phyloP scores from a whole-genome alignment of 2,797 vertebrate genomes.

The Merluccius polli region DNA sequence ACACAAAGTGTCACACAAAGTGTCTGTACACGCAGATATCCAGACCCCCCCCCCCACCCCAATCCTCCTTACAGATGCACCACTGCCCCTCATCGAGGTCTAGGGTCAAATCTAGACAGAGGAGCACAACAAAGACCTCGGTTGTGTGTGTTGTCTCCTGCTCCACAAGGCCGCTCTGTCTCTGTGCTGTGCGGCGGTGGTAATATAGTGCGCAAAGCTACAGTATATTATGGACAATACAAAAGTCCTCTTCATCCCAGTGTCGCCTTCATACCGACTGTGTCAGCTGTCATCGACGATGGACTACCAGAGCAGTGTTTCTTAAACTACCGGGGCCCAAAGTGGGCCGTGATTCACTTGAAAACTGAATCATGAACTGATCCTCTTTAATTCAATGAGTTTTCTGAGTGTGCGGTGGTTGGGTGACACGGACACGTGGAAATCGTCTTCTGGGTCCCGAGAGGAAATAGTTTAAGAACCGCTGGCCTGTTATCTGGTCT shows the following conservation, averaged over 20 bases:
- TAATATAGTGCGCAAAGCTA: background rate
- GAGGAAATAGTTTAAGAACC: background rate
- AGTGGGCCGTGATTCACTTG: background rate
- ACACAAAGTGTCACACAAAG: too few species aligned
- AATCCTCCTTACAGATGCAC: background rate
- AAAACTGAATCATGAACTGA: background rate
- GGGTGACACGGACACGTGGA: background rate
- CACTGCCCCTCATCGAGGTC: background rate
- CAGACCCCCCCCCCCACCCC: background rate
- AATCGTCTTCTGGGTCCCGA: background rate
- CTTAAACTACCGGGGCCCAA: background rate
- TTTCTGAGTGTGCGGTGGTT: background rate
- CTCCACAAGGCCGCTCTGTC: conserved; percentile 1
- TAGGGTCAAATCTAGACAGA: background rate
- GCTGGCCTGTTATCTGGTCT: background rate
- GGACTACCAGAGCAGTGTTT: background rate
- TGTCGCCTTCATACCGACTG: background rate
- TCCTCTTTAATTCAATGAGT: background rate
- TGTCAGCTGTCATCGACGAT: background rate
- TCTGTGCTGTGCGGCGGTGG: background rate
- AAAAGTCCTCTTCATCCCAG: background rate
- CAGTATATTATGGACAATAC: background rate
- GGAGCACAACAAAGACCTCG: background rate
- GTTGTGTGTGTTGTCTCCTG: background rate
- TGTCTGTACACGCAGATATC: background rate